Conservation (phyloP, 2,797 vertebrate genomes). For the Picus viridis region DNA sequence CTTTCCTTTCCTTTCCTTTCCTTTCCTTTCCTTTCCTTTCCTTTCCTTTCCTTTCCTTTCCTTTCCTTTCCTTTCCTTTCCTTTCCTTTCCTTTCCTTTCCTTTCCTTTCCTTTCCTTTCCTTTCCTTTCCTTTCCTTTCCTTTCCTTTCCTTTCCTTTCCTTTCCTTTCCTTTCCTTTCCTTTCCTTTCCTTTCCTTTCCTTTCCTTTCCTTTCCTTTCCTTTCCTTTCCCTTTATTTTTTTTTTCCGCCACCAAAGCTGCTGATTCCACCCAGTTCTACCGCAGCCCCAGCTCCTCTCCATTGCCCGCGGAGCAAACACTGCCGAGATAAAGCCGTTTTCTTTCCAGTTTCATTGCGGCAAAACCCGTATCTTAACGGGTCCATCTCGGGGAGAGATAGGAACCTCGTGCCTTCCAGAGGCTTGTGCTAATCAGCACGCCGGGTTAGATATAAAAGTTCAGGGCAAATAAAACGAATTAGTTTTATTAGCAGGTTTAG, state of each 20-base stretch:
- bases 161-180: too few species aligned
- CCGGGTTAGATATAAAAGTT: constrained; percentile 48
- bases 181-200: too few species aligned
- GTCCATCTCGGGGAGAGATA: constrained; percentile 10
- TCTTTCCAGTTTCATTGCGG: neutral
- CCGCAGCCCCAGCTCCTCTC: neutral
- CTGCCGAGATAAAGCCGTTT: neutral
- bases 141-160: too few species aligned
- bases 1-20: too few species aligned
- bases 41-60: fast-evolving
- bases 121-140: too few species aligned
- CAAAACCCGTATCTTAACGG: constrained; percentile 5
- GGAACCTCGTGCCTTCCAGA: neutral
- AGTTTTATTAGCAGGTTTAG: constrained; percentile 68
- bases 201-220: too few species aligned
- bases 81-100: too few species aligned
- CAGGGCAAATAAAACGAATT: constrained; percentile 69
- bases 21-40: neutral
- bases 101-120: too few species aligned
- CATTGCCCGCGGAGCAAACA: neutral
- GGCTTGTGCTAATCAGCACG: constrained; percentile 41
- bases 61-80: neutral
- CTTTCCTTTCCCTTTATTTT: too few species aligned
- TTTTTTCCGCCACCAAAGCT: neutral
- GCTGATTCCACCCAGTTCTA: neutral